These are phyloP conservation scores for Clavelina lepadiformis DNA, from an alignment of 23 tunicate species.

Conservation along the genomic window DNA sequence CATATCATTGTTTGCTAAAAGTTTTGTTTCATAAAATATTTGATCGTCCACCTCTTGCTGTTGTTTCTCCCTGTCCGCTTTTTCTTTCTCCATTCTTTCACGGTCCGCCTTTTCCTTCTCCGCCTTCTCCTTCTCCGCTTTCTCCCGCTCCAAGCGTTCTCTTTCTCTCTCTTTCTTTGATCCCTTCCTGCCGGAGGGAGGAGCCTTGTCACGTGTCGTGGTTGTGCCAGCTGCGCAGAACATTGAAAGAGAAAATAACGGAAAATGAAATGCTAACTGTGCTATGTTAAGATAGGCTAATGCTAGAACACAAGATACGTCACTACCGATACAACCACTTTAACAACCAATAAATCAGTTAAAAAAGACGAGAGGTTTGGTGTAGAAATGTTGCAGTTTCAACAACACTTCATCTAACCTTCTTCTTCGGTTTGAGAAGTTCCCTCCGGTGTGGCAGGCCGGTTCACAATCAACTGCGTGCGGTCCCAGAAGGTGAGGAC, in stretches of 20 bases:
- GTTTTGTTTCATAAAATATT: too few species aligned
- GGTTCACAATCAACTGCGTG: constrained; percentile 46
- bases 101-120: constrained; percentile 71
- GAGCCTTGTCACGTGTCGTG: constrained; percentile 46
- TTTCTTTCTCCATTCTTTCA: constrained; percentile 67
- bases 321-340: too few species aligned
- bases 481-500: constrained; percentile 78
- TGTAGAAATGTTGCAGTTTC: too few species aligned
- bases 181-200: constrained; percentile 63
- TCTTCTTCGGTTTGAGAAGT: constrained; percentile 13
- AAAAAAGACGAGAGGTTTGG: too few species aligned
- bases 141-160: constrained; percentile 61
- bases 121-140: constrained; percentile 61
- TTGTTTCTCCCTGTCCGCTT: constrained; percentile 29
- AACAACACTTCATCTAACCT: too few species aligned
- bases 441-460: constrained; percentile 69
- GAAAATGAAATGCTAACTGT: too few species aligned
- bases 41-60: not conserved
- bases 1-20: too few species aligned
- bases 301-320: too few species aligned
- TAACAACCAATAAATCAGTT: too few species aligned
- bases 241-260: too few species aligned
- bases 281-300: too few species aligned
- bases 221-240: constrained; percentile 15
- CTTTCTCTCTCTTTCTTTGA: constrained; percentile 72